These are phyloP conservation scores for Tupaia tana DNA, from an alignment of 2,113 vertebrate genomes.

Conservation along the genomic window DNA sequence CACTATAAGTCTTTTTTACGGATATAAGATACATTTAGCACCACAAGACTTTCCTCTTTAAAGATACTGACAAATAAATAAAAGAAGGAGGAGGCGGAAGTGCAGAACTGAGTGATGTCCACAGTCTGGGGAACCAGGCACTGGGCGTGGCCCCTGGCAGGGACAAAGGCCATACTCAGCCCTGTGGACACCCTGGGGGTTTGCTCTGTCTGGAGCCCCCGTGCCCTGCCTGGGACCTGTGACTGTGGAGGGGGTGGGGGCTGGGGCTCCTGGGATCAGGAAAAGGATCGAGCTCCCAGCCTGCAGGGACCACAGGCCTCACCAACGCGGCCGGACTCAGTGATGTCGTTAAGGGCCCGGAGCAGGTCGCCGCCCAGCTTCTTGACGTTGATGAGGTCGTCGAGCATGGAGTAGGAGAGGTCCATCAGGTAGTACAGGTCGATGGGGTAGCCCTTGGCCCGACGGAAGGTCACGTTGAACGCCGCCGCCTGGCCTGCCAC, in stretches of 20 bases:
- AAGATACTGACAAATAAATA: neutral
- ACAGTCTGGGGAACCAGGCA: neutral
- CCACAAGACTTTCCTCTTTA: neutral
- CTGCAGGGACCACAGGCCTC: neutral
- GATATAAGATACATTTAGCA: no score
- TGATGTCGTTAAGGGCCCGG: conserved; percentile 88
- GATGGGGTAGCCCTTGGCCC: conserved; percentile 94
- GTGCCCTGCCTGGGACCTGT: neutral
- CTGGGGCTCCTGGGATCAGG: fast-evolving
- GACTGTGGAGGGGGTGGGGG: neutral
- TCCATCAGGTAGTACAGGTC: conserved; percentile 99
- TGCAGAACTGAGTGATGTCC: neutral
- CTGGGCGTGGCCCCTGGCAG: fast-evolving
- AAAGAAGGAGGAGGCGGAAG: neutral
- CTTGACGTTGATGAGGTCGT: conserved; percentile 94
- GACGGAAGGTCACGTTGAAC: conserved; percentile 90
- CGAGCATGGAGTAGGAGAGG: conserved; percentile 96
- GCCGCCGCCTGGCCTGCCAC: conserved; percentile 84
- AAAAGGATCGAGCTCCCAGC: fast-evolving
- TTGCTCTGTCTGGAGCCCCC: no score
- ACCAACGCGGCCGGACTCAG: conserved; percentile 92
- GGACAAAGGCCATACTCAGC: neutral
- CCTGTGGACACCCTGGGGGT: fast-evolving
- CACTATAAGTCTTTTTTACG: neutral
- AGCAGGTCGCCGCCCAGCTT: conserved; percentile 91